phyloP scores from a whole-genome alignment of 2,888 invertebrate genomes.

The Mellilla xanthometata region DNA sequence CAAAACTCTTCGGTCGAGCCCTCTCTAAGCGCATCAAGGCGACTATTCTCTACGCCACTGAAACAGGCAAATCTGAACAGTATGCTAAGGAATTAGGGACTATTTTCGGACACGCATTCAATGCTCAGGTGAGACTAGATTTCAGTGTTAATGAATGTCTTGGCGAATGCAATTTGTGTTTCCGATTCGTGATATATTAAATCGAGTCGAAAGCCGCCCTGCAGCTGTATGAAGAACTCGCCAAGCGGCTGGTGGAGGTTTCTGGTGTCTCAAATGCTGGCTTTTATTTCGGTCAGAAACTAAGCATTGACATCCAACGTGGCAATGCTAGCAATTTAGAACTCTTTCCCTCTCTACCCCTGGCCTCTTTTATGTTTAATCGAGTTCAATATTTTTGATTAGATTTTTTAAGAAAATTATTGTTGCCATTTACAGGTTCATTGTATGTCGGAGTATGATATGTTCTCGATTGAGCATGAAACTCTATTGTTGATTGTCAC shows the following conservation, averaged over 20 bases:
- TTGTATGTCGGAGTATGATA: conserved; percentile 96
- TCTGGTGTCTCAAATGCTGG: too few species aligned
- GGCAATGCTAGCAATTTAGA: too few species aligned
- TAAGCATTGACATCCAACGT: too few species aligned
- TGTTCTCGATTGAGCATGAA: conserved; percentile 96
- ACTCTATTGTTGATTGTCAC: conserved; percentile 94
- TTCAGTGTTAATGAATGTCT: conserved; percentile 18
- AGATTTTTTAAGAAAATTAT: not conserved
- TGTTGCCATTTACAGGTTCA: too few species aligned
- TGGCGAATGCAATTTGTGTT: conserved; percentile 16
- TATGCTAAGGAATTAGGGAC: conserved; percentile 95
- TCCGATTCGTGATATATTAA: conserved; percentile 9
- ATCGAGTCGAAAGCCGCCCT: not conserved
- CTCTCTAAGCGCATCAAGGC: conserved; percentile 96
- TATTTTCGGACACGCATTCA: conserved; percentile 96
- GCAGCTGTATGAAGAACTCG: too few species aligned
- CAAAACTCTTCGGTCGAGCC: conserved; percentile 96
- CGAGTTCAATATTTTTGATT: not conserved
- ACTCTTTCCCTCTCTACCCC: too few species aligned
- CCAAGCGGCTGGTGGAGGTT: too few species aligned
- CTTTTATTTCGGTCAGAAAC: too few species aligned
- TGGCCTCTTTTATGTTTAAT: too few species aligned
- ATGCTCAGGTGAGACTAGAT: conserved; percentile 88
- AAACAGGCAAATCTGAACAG: conserved; percentile 97
- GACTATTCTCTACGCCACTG: conserved; percentile 96